phyloP scores from a whole-genome alignment of 2,113 vertebrate species.

The Phalacrocorax pelagicus region DNA sequence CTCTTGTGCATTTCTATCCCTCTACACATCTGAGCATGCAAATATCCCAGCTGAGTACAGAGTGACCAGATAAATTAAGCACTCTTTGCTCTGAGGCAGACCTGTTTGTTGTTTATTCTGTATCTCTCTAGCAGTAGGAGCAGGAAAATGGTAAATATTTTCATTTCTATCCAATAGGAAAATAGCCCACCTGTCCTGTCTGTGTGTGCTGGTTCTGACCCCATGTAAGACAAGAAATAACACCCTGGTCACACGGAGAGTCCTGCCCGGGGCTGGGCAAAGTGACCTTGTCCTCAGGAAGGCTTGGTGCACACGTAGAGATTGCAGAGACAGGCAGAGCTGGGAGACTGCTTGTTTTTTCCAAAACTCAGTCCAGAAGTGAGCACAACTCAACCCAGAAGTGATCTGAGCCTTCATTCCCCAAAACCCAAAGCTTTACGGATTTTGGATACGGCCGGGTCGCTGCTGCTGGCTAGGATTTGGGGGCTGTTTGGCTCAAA shows the following conservation, averaged over 20 bases:
- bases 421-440: background rate
- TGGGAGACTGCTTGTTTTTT: background rate
- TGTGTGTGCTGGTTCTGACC: background rate
- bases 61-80: background rate
- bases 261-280: background rate
- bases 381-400: background rate
- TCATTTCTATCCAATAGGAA: background rate
- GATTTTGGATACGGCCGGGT: background rate
- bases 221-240: background rate
- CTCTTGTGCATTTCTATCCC: background rate
- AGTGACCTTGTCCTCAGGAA: background rate
- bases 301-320: background rate
- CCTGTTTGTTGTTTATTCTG: background rate
- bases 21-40: background rate
- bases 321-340: background rate
- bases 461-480: background rate
- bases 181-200: background rate
- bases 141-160: background rate
- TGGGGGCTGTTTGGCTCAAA: background rate
- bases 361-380: background rate
- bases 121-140: background rate
- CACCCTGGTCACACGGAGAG: rapidly evolving
- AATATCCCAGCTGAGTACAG: background rate
- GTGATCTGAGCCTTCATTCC: background rate
- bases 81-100: background rate